phyloP scores from a whole-genome alignment of 2,113 vertebrate genomes.

The Labrus mixtus region DNA sequence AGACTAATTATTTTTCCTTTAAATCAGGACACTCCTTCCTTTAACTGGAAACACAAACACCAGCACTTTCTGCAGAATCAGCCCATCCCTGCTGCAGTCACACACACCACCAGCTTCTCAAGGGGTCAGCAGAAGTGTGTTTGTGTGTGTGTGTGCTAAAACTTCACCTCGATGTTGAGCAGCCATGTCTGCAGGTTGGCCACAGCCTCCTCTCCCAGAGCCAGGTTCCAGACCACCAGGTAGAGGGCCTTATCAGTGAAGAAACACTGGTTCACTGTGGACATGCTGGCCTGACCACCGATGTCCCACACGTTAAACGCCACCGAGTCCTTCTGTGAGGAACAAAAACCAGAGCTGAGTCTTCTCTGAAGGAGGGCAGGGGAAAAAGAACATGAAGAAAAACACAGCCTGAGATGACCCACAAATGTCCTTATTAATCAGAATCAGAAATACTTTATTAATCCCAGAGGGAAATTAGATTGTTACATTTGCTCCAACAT shows the following conservation, averaged over 20 bases:
- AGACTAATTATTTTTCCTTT: not conserved
- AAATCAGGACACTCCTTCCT: constrained; percentile 10
- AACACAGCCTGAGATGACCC: not conserved
- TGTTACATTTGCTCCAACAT: no score
- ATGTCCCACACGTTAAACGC: constrained; percentile 97
- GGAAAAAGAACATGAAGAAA: not conserved
- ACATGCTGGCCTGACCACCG: constrained; percentile 93
- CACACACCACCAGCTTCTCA: not conserved
- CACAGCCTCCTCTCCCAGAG: constrained; percentile 96
- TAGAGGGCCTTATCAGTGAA: constrained; percentile 98
- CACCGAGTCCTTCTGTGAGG: constrained; percentile 90
- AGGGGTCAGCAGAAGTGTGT: not conserved
- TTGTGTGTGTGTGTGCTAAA: not conserved
- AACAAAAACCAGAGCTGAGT: constrained; percentile 14
- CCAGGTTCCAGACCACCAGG: constrained; percentile 97
- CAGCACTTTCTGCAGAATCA: not conserved
- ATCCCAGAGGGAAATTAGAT: no score
- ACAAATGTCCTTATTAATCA: not conserved
- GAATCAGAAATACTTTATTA: no score
- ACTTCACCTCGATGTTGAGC: constrained; percentile 94
- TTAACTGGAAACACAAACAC: constrained; percentile 13
- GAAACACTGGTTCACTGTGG: constrained; percentile 98
- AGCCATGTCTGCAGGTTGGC: constrained; percentile 96
- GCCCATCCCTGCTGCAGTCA: not conserved
- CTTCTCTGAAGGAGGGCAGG: not conserved